These are phyloP conservation scores for Lasioglossum pauxillum DNA, from an alignment of 2,888 invertebrate genomes.

Conservation along the genomic window DNA sequence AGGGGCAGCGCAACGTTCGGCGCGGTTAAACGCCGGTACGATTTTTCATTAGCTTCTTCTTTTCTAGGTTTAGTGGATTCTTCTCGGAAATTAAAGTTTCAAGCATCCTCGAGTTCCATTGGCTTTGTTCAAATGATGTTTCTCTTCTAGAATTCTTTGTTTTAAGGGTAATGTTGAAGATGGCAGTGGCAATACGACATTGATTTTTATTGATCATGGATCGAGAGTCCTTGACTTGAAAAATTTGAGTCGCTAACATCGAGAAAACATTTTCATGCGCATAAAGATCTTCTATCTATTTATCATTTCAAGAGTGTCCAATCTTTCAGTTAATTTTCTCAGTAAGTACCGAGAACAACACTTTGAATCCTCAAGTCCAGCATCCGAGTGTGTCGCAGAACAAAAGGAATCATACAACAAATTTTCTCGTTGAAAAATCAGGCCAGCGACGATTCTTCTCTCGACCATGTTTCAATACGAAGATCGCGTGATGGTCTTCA, in stretches of 20 bases:
- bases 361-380: not conserved
- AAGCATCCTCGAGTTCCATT: not conserved
- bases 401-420: not conserved
- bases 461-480: not conserved
- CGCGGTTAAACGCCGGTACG: not conserved
- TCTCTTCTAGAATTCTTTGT: not conserved
- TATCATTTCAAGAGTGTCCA: no score
- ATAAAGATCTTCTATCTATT: no score
- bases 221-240: no score
- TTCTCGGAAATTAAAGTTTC: not conserved
- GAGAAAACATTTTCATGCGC: no score
- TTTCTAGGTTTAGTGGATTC: not conserved
- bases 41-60: not conserved
- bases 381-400: not conserved
- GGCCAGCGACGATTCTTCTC: conserved; percentile 12
- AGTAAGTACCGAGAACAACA: not conserved
- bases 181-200: no score
- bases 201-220: no score
- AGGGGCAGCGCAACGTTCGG: not conserved
- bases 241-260: no score
- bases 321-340: not conserved
- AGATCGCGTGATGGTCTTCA: conserved; percentile 11
- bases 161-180: not conserved
- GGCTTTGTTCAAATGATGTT: not conserved
- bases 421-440: not conserved